phyloP scores from a whole-genome alignment of 2,797 vertebrate genomes.

The Falco columbarius region DNA sequence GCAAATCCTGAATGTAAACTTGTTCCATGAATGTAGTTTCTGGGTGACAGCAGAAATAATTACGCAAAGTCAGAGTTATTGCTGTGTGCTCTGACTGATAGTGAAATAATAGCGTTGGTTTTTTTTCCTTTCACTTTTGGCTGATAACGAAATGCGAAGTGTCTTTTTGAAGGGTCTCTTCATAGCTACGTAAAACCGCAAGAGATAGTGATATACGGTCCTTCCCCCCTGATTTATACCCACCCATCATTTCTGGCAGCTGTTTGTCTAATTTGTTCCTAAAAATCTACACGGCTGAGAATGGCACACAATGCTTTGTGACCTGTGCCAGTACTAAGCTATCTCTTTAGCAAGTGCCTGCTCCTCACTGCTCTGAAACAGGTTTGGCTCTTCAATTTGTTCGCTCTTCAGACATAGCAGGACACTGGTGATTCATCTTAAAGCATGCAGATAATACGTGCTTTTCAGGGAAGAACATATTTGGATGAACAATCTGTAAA shows the following conservation, averaged over 20 bases:
- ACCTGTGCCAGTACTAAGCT: background rate
- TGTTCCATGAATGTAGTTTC: background rate
- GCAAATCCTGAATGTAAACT: background rate
- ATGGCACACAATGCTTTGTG: background rate
- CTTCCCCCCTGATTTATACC: background rate
- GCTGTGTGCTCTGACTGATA: background rate
- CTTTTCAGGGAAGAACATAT: constrained; percentile 29
- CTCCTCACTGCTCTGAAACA: background rate
- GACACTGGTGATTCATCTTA: constrained; percentile 29
- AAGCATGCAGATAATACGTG: constrained; percentile 33
- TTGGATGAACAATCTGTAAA: constrained; percentile 59
- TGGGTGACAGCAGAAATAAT: background rate
- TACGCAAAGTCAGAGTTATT: background rate
- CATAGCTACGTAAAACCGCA: background rate
- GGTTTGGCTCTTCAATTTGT: constrained; percentile 11
- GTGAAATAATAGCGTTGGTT: background rate
- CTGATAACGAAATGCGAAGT: background rate
- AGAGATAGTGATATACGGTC: fast-evolving
- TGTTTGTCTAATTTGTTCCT: background rate
- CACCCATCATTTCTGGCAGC: background rate
- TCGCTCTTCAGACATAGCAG: background rate
- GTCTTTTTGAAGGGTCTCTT: background rate
- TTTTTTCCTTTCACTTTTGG: background rate
- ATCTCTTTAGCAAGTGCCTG: background rate
- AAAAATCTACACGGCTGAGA: background rate